phyloP scores from a whole-genome alignment of 2,113 vertebrate genomes.

The Spilogale gracilis region DNA sequence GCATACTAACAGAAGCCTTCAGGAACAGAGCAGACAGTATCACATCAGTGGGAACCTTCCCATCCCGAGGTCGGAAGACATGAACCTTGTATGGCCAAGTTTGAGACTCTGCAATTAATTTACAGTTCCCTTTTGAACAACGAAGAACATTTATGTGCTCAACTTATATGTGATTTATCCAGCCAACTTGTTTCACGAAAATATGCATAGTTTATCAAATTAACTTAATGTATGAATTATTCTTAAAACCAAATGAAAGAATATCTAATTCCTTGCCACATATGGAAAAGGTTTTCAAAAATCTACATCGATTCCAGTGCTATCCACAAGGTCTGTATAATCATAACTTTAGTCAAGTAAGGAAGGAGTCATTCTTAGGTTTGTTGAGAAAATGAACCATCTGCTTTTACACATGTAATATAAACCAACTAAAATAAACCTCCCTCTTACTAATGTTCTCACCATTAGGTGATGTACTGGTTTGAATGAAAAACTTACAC shows the following conservation, averaged over 20 bases:
- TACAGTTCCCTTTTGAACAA: slow-evolving; percentile 26
- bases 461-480: slow-evolving; percentile 58
- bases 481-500: slow-evolving; percentile 65
- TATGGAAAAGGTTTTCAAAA: slow-evolving; percentile 59
- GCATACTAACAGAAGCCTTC: not conserved
- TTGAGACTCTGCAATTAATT: slow-evolving; percentile 25
- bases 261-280: slow-evolving; percentile 45
- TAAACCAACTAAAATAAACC: slow-evolving; percentile 73
- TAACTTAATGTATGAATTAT: slow-evolving; percentile 9
- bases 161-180: not conserved
- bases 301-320: not conserved
- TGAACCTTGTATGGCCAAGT: not conserved
- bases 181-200: not conserved
- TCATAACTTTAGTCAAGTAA: slow-evolving; percentile 50
- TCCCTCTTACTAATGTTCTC: slow-evolving; percentile 29
- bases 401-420: slow-evolving; percentile 62
- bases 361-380: slow-evolving; percentile 47
- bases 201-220: slow-evolving; percentile 47
- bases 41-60: not conserved
- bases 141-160: not conserved
- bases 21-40: not conserved
- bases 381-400: slow-evolving; percentile 39
- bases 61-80: not conserved
- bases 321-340: slow-evolving; percentile 25
- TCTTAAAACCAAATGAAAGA: slow-evolving; percentile 60